A percentile compares a stretch with the other conserved stretches of the same genome.
These are phyloP conservation scores for Elachura formosa DNA, from an alignment of 2,113 vertebrate genomes.

Conservation along the genomic window DNA sequence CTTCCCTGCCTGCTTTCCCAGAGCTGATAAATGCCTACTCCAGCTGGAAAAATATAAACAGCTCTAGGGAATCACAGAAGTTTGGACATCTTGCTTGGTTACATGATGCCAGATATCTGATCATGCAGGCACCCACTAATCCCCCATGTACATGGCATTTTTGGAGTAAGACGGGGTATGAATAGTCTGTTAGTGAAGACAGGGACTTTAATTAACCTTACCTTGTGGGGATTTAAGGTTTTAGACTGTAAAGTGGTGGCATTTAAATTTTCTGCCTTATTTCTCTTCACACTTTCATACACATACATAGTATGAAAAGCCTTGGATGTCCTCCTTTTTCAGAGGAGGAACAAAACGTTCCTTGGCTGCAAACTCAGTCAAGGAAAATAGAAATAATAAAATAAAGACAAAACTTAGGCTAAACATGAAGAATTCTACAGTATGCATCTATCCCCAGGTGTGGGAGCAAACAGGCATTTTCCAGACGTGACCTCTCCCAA, in stretches of 20 bases:
- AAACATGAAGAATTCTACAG: neutral
- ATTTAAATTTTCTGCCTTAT: neutral
- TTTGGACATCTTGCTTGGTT: neutral
- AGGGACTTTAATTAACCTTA: neutral
- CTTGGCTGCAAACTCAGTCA: neutral
- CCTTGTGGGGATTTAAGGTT: slow-evolving; percentile 4
- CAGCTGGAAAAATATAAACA: slow-evolving; percentile 58
- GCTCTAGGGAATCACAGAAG: neutral
- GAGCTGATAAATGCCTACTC: neutral
- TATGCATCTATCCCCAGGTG: neutral
- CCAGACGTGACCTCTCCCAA: neutral
- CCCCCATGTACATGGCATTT: neutral
- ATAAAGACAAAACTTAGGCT: neutral
- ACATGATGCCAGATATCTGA: slow-evolving; percentile 9
- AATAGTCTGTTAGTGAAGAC: neutral
- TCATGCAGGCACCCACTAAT: slow-evolving; percentile 7
- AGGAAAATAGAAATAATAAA: neutral
- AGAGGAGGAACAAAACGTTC: neutral
- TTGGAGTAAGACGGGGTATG: neutral
- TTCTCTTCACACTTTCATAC: neutral
- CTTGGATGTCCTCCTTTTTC: neutral
- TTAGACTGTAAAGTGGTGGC: neutral
- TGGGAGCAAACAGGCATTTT: neutral
- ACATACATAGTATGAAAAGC: neutral
- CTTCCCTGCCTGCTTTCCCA: neutral